Evolutionary conservation across 2,113 vertebrate genomes (phyloP), one percentile per base, ranked within the genome.

Genomic region (Hyla sarda): DNA sequence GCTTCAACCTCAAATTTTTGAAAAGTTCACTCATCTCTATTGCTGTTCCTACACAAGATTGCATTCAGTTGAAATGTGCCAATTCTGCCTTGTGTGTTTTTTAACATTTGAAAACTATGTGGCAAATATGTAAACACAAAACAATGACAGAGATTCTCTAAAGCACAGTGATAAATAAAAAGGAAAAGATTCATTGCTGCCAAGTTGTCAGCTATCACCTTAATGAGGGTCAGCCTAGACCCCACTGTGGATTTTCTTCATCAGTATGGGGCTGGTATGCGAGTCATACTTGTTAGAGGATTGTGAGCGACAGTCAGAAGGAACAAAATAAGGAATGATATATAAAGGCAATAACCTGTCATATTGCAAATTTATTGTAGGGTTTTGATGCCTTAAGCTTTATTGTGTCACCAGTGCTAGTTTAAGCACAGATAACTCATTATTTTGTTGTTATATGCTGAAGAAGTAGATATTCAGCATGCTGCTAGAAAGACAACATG

Each of bases 151-250:
- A 25, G 80, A 82, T 82, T 50, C 32, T 56, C 12, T 11, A 84
- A 65, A 54, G 72, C 41, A 47, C 11, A 47, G 69, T n/a, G 52
- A 74, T 74, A 83, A 73, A 45, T 30, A 60, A 84, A 77, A 58
- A 60, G 30, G 13, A 65, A 21, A 41, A 62, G 30, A 47, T 62
- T 45, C n/a, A 47, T 17, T 60, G 52, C 83, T 77, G 83, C 56
- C 83, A 84, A 45, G 37, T n/a, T 84, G 83, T 76, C 83, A 85
- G 73, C 30, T 54, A 78, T 67, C 83, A 78, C 16, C 54, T 52
- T 85, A 85, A 85, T 78, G 60, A 85, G 74, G 73, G 73, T 85
- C 60, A 85, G 75, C 69, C 45, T 45, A 85, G 47, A 67, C 47
- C 25, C 71, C 52, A 14, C 83, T 58, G 83, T 67, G 73, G 62